A percentile compares a stretch with the other conserved stretches of the same genome.
Conservation (phyloP, 1,140 invertebrate species). For the Arion vulgaris region DNA sequence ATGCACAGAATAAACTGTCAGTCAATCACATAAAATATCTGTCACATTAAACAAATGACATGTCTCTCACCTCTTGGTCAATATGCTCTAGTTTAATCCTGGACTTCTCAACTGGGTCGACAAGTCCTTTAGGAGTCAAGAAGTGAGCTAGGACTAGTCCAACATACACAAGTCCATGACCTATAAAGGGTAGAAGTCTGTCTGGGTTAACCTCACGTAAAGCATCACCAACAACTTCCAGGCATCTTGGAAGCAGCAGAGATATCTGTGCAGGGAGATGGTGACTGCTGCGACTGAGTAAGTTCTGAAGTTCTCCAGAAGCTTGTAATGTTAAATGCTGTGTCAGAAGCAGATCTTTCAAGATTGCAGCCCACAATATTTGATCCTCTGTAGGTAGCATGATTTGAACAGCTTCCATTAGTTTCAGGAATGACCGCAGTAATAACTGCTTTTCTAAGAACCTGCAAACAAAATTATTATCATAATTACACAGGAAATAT, state of each 20-base stretch:
- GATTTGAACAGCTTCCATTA: constrained; percentile 4
- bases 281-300: neutral
- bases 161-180: constrained; percentile 53
- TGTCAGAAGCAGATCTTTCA: neutral
- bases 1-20: no score
- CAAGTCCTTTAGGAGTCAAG: constrained; percentile 59
- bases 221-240: constrained; percentile 37
- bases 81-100: constrained; percentile 58
- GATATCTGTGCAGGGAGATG: neutral
- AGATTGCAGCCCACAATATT: neutral
- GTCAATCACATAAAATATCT: no score
- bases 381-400: neutral
- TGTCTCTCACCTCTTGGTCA: constrained; percentile 17
- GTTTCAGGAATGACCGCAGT: constrained; percentile 26
- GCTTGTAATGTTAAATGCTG: no score
- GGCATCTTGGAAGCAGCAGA: constrained; percentile 1
- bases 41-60: no score
- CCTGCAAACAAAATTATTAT: constrained; percentile 12
- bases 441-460: constrained; percentile 16
- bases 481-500: neutral
- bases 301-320: neutral
- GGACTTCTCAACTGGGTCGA: constrained; percentile 68
- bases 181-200: constrained; percentile 36
- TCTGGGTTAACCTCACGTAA: neutral
- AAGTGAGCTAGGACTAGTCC: constrained; percentile 55